These are phyloP conservation scores for Grapholita molesta DNA, from an alignment of 1,140 invertebrate species.

Conservation along the genomic window DNA sequence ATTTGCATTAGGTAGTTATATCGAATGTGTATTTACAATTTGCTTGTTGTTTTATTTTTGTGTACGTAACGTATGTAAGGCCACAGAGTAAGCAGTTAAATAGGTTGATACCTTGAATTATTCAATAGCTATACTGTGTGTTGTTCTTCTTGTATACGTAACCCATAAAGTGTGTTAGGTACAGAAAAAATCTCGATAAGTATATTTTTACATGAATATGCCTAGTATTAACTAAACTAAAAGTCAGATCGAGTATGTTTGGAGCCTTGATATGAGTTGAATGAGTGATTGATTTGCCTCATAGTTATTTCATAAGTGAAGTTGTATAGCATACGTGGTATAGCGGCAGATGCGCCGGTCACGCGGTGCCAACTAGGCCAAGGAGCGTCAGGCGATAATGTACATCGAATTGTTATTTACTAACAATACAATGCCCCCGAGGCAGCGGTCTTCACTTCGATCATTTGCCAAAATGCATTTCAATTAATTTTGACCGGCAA, in stretches of 20 bases:
- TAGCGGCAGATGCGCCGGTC: slow-evolving; percentile 46
- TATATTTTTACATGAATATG: too few species aligned
- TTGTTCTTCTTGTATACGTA: too few species aligned
- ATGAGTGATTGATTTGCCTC: background rate
- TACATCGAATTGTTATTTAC: slow-evolving; percentile 16
- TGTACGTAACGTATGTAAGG: background rate
- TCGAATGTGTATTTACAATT: background rate
- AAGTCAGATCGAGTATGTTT: too few species aligned
- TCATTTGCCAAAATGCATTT: slow-evolving; percentile 4
- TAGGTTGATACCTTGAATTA: background rate
- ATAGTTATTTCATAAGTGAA: background rate
- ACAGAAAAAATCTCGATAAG: too few species aligned
- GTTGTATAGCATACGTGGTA: background rate
- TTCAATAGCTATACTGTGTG: background rate
- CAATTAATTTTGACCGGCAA: too few species aligned
- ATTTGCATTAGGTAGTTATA: background rate
- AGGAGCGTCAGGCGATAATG: slow-evolving; percentile 43
- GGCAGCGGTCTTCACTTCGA: background rate
- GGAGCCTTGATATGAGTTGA: background rate
- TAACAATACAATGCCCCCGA: slow-evolving; percentile 14
- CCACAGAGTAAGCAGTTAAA: background rate
- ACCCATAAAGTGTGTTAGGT: too few species aligned
- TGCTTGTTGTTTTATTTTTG: background rate
- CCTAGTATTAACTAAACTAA: too few species aligned
- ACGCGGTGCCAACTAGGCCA: slow-evolving; percentile 52